Evolutionary conservation across 2,888 invertebrate species (phyloP), one percentile per base, ranked within the genome.

Genomic region (Caenorhabditis uteleia): DNA sequence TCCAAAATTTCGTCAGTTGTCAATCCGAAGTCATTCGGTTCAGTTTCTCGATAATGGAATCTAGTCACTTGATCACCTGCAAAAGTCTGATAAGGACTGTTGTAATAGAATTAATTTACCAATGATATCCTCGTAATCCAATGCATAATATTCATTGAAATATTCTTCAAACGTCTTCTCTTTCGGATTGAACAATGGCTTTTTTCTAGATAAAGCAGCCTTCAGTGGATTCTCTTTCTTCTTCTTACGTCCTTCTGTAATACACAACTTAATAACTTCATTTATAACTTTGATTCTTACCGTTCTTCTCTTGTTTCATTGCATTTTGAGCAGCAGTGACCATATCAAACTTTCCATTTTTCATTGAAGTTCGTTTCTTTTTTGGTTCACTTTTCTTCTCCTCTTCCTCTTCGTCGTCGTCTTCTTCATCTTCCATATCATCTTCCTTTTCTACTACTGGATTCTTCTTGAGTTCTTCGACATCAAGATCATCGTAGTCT

Each of bases 61-160:
- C 85, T 87, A 61, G 93, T 94, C 0, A 93, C 93, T 74, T 91
- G 84, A 82, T 95, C 93, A 14, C 70, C 72, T 72, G 43, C 16
- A 69, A 45, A 10, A 36, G 3, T 36, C n/a, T n/a, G n/a, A n/a
- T n/a, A n/a, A n/a, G n/a, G n/a, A n/a, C n/a, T n/a, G n/a, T n/a
- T n/a, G n/a, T n/a, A 38, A 38, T 10, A 38, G 6, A 18, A 7
- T 8, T 38, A 44, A 38, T 45, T 62, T 55, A 0, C 84, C 95
- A 45, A 97, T 90, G 47, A 95, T 88, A 84, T 98, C 97, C 83
- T 97, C 97, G 84, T 91, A 97, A 84, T 95, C 93, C 83, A 95
- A 86, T 78, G 90, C 89, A 83, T 95, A 95, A 84, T 95, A 95
- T 84, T 95, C 94, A 78, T 95, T 92, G 83, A 94, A 89, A 82